Evolutionary conservation across 2,888 invertebrate genomes (phyloP).

Genomic region (Falcaria lacertinaria): DNA sequence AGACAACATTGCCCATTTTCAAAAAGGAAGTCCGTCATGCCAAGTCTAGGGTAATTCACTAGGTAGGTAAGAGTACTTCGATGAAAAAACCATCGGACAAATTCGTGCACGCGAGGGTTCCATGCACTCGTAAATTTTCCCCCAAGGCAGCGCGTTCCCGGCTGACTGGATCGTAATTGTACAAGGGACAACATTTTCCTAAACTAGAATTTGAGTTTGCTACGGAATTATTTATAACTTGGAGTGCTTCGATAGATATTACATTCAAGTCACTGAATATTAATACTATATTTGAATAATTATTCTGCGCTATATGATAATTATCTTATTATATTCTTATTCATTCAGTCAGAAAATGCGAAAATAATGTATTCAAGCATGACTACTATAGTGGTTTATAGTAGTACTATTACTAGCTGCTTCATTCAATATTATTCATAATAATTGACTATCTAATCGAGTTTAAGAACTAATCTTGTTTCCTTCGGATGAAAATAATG

Average conservation of each 20-base stretch:
- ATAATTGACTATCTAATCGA: too few species aligned
- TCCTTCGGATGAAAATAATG: too few species aligned
- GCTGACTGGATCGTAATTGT: slow-evolving; percentile 22
- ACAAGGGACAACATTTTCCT: slow-evolving; percentile 20
- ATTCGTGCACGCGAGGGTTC: slow-evolving; percentile 28
- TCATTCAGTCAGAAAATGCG: too few species aligned
- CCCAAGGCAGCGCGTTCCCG: slow-evolving; percentile 24
- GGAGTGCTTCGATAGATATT: background rate
- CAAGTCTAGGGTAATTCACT: too few species aligned
- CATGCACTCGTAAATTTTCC: slow-evolving; percentile 38
- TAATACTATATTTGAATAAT: background rate
- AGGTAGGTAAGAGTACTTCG: background rate
- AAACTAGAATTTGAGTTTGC: slow-evolving; percentile 13
- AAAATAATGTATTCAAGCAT: too few species aligned
- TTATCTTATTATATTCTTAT: too few species aligned
- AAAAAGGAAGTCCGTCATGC: background rate
- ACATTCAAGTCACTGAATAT: background rate
- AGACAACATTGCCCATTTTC: too few species aligned
- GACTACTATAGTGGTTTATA: too few species aligned
- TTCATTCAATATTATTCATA: too few species aligned
- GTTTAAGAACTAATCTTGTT: too few species aligned
- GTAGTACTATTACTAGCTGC: too few species aligned
- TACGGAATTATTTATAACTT: background rate
- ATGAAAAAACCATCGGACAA: slow-evolving; percentile 16
- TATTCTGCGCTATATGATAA: too few species aligned